These are phyloP conservation scores for Mixornis gularis DNA, from an alignment of 2,113 vertebrate genomes.

Conservation along the genomic window DNA sequence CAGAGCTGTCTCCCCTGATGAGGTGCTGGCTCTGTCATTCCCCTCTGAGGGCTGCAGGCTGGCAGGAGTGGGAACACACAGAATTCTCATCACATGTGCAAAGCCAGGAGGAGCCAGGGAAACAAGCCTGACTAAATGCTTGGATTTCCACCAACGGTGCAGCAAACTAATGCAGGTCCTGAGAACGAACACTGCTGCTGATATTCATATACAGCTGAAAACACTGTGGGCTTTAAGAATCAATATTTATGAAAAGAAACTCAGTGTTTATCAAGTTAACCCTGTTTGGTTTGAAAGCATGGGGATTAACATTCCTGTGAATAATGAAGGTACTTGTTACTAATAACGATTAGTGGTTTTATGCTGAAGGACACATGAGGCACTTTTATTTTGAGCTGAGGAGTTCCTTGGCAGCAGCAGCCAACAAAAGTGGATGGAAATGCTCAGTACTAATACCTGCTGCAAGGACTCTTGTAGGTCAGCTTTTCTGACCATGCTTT, in stretches of 20 bases:
- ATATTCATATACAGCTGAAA: conserved; percentile 46
- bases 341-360: conserved; percentile 27
- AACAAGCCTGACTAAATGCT: conserved; percentile 65
- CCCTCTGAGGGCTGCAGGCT: conserved; percentile 60
- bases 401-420: conserved; percentile 40
- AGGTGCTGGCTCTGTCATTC: conserved; percentile 69
- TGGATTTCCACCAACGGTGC: conserved; percentile 68
- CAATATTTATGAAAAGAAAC: background rate
- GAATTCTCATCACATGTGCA: conserved; percentile 68
- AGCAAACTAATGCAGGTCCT: conserved; percentile 67
- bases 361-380: conserved; percentile 8
- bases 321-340: background rate
- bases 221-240: conserved; percentile 8
- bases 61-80: conserved; percentile 56
- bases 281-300: background rate
- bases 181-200: conserved; percentile 57
- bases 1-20: conserved; percentile 58
- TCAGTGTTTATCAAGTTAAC: conserved; percentile 28
- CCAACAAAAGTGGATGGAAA: conserved; percentile 1
- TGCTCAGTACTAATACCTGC: background rate
- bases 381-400: conserved; percentile 39
- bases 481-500: background rate
- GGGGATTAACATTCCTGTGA: background rate
- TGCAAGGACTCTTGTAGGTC: conserved; percentile 45
- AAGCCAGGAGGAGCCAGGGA: conserved; percentile 62